Conservation (phyloP, 2,113 vertebrate species). For the Origma solitaria region DNA sequence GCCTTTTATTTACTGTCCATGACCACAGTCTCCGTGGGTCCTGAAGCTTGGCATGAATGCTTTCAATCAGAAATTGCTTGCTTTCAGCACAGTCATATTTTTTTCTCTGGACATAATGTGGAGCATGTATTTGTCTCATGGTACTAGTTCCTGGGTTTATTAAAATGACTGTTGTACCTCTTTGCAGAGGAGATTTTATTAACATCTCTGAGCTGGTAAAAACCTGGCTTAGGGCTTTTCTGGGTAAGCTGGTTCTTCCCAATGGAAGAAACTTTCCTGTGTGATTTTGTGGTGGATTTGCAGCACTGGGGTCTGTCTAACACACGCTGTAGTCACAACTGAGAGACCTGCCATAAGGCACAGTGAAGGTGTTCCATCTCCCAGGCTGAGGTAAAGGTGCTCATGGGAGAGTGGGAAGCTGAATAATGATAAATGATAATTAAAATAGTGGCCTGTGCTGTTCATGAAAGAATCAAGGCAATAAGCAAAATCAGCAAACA, state of each 20-base stretch:
- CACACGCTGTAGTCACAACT: accelerated
- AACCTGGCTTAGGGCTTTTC: background rate
- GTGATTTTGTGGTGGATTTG: background rate
- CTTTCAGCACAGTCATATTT: background rate
- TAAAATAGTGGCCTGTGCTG: background rate
- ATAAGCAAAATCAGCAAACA: background rate
- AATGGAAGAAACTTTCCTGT: background rate
- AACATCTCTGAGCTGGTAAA: background rate
- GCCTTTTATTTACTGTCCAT: background rate
- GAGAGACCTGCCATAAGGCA: background rate
- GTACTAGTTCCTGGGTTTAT: background rate
- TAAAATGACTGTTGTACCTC: background rate
- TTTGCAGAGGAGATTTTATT: background rate
- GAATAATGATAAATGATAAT: background rate
- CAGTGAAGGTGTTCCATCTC: background rate
- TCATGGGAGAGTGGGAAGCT: background rate
- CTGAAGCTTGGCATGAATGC: background rate
- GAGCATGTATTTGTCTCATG: background rate
- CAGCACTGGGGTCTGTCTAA: background rate
- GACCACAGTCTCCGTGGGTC: background rate
- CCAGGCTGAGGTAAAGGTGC: background rate
- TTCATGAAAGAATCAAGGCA: background rate
- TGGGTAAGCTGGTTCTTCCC: background rate
- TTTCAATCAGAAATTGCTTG: background rate
- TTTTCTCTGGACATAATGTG: background rate